Evolutionary conservation across 2,888 invertebrate species (phyloP), one percentile per base, ranked within the genome.

Genomic region (Ectemnius lituratus): DNA sequence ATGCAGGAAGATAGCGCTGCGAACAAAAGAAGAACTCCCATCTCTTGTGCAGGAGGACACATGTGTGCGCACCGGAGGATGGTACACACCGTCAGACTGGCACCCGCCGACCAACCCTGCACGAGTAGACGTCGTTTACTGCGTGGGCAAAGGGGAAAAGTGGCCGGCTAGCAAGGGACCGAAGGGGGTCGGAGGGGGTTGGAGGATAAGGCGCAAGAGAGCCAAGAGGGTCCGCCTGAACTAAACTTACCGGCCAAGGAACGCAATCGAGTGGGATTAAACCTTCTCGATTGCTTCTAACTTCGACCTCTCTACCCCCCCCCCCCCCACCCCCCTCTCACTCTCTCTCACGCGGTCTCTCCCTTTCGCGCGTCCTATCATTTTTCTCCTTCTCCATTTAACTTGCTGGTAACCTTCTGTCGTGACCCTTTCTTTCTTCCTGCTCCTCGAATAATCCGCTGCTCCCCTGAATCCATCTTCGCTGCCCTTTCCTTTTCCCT

Each of bases 201-300:
- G 69, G 70, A 81, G 79, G 77, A 73, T 73, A 80, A 79, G 82
- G 78, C 75, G 75, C 72, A 37, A 11, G 81, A 79, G 68, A 80
- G 80, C 66, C 80, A 81, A 84, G 85, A 84, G 83, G 83, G 83
- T 84, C 75, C 75, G 73, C 75, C 77, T 73, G 70, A 79, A 79
- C 80, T 78, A 80, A 85, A 85, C 84, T 87, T 86, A 79, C 85
- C 76, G 81, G 85, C 83, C 78, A 82, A 86, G 86, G 85, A 87
- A 89, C 84, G 88, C 90, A 88, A 89, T 90, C 87, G 88, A 89
- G 87, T 86, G 86, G 89, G 89, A 88, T 90, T 90, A 88, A 90
- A 87, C 88, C 89, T 87, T 87, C 88, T 87, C 87, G 88, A 90
- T 90, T 89, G 88, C 90, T 88, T 87, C 87, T 83, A 88, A 89